Percentiles rank a stretch among this genome's conserved stretches.
Evolutionary conservation across 1,140 invertebrate species (phyloP).

Genomic region (Leptonema lineaticorne): DNA sequence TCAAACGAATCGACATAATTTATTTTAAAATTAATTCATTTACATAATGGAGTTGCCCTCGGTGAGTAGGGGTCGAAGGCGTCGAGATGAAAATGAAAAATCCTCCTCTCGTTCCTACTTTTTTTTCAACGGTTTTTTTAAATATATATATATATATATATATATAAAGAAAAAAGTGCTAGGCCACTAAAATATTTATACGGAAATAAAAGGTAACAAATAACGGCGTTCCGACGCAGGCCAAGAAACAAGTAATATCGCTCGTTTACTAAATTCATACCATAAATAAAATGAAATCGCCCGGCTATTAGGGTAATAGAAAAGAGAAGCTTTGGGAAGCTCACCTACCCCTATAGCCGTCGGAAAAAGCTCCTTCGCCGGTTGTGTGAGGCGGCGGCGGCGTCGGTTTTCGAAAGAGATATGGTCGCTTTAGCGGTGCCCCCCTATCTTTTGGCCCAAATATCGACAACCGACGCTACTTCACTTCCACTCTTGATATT

Average conservation of each 20-base stretch:
- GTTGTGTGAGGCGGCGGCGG: too few species aligned
- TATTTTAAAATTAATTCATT: conserved; percentile 41
- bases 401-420: conserved; percentile 26
- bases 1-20: conserved; percentile 34
- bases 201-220: conserved; percentile 43
- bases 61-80: background rate
- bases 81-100: background rate
- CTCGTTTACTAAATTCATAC: conserved; percentile 43
- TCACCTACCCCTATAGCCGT: background rate
- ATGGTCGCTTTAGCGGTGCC: conserved; percentile 32
- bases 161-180: conserved; percentile 1
- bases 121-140: background rate
- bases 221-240: conserved; percentile 42
- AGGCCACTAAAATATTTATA: conserved; percentile 41
- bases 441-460: background rate
- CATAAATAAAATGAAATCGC: conserved; percentile 43
- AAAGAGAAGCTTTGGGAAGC: conserved; percentile 38
- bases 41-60: conserved; percentile 38
- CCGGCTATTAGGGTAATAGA: conserved; percentile 43
- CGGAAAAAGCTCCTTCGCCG: conserved; percentile 18
- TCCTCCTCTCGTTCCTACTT: background rate
- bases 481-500: conserved; percentile 36
- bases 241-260: conserved; percentile 43
- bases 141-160: background rate
- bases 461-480: conserved; percentile 3